These are phyloP conservation scores for Platycercus adscitus DNA, from an alignment of 2,113 vertebrate species.

Conservation along the genomic window DNA sequence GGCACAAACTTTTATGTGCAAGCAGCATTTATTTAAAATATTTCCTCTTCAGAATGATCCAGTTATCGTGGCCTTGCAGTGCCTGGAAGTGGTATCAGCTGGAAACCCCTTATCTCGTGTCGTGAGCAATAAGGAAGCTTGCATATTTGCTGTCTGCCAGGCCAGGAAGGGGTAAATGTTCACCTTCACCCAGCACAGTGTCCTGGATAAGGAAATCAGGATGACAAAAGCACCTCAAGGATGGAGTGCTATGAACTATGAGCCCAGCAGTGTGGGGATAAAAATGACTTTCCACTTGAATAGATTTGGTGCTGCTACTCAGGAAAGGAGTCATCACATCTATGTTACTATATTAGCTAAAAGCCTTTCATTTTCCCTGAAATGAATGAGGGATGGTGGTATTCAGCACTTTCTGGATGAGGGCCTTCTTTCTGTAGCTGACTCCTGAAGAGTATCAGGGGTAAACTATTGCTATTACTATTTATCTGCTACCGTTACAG, in stretches of 20 bases:
- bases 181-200: not conserved
- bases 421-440: not conserved
- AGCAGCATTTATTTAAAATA: conserved; percentile 12
- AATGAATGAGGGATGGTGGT: not conserved
- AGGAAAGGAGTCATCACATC: not conserved
- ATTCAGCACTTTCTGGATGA: not conserved
- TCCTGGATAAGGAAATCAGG: not conserved
- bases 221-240: not conserved
- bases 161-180: not conserved
- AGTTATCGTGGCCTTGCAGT: not conserved
- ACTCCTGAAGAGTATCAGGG: not conserved
- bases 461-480: not conserved
- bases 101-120: not conserved
- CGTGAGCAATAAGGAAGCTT: not conserved
- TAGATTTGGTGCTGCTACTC: rapidly evolving
- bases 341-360: not conserved
- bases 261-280: not conserved
- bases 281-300: not conserved
- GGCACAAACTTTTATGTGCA: not conserved
- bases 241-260: not conserved
- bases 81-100: not conserved
- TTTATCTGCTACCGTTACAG: not conserved
- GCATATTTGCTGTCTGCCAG: not conserved
- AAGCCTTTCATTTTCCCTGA: not conserved
- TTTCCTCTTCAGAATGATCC: not conserved